Base-by-base conservation (phyloP, 1,140 invertebrate genomes). In the Penaeus chinensis region DNA sequence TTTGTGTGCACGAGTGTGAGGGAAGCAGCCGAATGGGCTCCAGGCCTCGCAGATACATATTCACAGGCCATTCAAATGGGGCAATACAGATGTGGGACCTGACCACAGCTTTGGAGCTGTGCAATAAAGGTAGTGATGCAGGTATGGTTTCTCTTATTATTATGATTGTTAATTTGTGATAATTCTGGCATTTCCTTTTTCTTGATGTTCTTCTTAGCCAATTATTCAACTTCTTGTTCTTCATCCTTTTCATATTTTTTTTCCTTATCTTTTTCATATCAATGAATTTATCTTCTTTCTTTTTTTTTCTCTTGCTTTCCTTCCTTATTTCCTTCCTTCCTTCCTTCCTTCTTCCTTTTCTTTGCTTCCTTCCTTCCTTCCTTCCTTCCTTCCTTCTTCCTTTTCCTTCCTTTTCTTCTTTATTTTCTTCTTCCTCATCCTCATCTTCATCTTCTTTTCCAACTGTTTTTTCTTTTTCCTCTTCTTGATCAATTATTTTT, bases 31-130 rank as follows among this genome's bases (percentile, higher is more conserved):
- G 97, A 62, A 97, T 98, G 96, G 97, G 97, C 4, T 97, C 97
- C 20, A 93, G 97, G 84, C 97, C 97, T 2, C 93, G 97, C 19
- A 92, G 98, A 24, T 97, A 98, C 91, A 96, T 99, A 90, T 96
- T 99, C 90, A 99, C 98, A 24, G 98, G 98, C 10, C 98, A 99
- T 92, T 95, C 95, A 24, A 98, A 97, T 92, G 98, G 98, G 77
- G 96, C 96, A 80, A 96, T 99, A 90, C 98, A 99, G 93, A 98
- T 99, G 96, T 99, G 98, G 98, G 98, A 99, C 93, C 93, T 99
- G 61, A 99, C 97, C 5, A 99, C 97, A 18, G 98, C 98, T 76
- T 93, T 99, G 27, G 97, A 99, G 92, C 94, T 96, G 83, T 93
- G 95, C 91, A 93, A 94, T 65, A 89, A 89, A 92, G 94, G 95